Evolutionary conservation across 2,113 vertebrate genomes (phyloP), one percentile per base, ranked within the genome.

Genomic region (Phylloscopus whistleri): DNA sequence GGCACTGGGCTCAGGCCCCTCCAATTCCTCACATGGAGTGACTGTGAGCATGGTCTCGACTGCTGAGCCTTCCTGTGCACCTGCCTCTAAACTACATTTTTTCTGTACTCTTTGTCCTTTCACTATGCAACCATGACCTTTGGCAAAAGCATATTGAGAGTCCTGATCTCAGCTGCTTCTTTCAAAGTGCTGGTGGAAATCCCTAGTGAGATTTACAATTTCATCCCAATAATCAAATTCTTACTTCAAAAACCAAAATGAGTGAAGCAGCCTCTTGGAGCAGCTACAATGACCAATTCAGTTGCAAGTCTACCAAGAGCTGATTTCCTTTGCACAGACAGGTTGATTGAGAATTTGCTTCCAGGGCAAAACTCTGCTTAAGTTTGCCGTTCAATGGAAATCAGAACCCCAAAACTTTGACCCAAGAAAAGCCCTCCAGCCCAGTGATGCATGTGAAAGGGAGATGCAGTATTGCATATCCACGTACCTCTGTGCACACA

Each of bases 11-110:
- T 80, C 48, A 17, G 82, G 4, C 16, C 39, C 46, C 31, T 44
- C 23, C 48, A 19, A 0, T 7, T 60, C n/a, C 17, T 31, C 76
- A 10, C 2, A 11, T 19, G 10, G 59, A 48, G 37, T 48, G 52
- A 48, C 26, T 0, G 0, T n/a, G 76, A 37, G 37, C 37, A 80
- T 6, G 4, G 64, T 23, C 53, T 27, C 0, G 0, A 11, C 33
- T 37, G 55, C 69, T 58, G 60, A 64, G 23, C 59, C 35, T 12
- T 28, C 35, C 64, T 24, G 31, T 10, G 70, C 10, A 6, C 44
- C 51, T 78, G 1, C 39, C 62, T 51, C 52, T 30, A 22, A 55
- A 72, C 3, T 22, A 37, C 7, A 4, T 4, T 17, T 33, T 21
- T 13, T 4, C 7, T 2, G 1, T 43, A 9, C 16, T 62, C 46